Evolutionary conservation across 2,888 invertebrate species (phyloP).

Genomic region (Trachelus troglodyta): DNA sequence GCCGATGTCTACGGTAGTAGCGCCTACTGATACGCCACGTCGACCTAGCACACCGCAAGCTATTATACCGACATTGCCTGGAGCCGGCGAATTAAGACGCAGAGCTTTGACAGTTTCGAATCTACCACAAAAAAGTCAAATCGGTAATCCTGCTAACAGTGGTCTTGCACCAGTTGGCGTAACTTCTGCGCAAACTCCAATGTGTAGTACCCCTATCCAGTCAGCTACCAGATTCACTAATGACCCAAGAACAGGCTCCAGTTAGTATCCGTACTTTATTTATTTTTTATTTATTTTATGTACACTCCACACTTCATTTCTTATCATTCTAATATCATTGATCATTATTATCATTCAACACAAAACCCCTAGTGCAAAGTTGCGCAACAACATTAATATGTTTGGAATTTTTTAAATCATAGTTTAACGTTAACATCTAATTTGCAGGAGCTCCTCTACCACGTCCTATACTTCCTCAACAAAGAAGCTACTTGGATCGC

Average conservation of each 20-base stretch:
- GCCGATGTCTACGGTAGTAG: constrained; percentile 32
- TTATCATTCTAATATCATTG: background rate
- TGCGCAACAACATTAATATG: background rate
- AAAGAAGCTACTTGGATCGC: constrained; percentile 86
- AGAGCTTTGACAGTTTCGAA: constrained; percentile 45
- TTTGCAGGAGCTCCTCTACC: constrained; percentile 67
- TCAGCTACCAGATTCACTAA: constrained; percentile 43
- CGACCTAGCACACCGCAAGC: constrained; percentile 42
- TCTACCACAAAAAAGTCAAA: constrained; percentile 34
- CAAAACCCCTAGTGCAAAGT: background rate
- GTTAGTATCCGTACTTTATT: constrained; percentile 41
- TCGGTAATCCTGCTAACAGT: constrained; percentile 32
- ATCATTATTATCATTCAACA: background rate
- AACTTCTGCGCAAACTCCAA: constrained; percentile 38
- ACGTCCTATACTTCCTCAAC: constrained; percentile 78
- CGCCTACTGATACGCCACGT: constrained; percentile 38
- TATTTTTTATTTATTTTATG: constrained; percentile 14
- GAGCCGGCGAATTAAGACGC: constrained; percentile 48
- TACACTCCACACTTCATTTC: background rate
- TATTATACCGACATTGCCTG: constrained; percentile 33
- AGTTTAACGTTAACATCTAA: constrained; percentile 2
- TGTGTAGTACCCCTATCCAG: constrained; percentile 38
- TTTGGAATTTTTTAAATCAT: background rate
- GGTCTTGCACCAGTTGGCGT: constrained; percentile 36
- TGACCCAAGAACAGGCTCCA: constrained; percentile 38